A percentile compares a stretch with the other conserved stretches of the same genome.
These are phyloP conservation scores for Calycopis cecrops DNA, from an alignment of 1,140 invertebrate species.

Conservation along the genomic window DNA sequence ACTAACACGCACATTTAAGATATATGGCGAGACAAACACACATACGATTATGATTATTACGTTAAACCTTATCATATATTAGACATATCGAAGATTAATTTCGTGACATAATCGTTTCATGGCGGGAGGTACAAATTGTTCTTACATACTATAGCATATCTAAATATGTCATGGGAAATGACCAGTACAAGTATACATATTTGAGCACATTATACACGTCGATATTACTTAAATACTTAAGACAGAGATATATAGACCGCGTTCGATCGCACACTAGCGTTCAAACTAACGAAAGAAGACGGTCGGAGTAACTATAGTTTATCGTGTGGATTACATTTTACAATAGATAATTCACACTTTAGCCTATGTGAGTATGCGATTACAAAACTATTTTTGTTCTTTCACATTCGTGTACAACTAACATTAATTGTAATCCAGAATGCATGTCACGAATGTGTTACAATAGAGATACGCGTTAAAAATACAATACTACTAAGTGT, in stretches of 20 bases:
- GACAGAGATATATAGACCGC: not conserved
- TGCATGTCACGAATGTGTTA: not conserved
- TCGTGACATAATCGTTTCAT: not conserved
- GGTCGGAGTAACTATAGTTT: not conserved
- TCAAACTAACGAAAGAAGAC: not conserved
- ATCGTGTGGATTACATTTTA: not conserved
- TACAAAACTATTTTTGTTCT: conserved; percentile 9
- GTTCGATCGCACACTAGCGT: not conserved
- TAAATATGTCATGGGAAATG: conserved; percentile 28
- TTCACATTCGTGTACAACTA: conserved; percentile 3
- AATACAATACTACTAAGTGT: too few relatives aligned
- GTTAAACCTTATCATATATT: not conserved
- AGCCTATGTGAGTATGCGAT: not conserved
- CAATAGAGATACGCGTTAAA: not conserved
- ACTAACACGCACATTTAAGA: not conserved
- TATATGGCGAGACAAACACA: conserved; percentile 9
- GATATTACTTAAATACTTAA: conserved; percentile 11
- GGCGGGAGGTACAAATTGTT: conserved; percentile 4
- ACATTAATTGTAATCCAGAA: conserved; percentile 9
- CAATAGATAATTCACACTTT: not conserved
- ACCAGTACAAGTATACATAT: conserved; percentile 29
- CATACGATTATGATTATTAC: not conserved
- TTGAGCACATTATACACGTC: conserved; percentile 27
- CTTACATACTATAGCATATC: conserved; percentile 25
- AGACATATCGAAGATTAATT: conserved; percentile 16